Base-by-base conservation (phyloP, 1,140 invertebrate species). In the Magallana angulata region DNA sequence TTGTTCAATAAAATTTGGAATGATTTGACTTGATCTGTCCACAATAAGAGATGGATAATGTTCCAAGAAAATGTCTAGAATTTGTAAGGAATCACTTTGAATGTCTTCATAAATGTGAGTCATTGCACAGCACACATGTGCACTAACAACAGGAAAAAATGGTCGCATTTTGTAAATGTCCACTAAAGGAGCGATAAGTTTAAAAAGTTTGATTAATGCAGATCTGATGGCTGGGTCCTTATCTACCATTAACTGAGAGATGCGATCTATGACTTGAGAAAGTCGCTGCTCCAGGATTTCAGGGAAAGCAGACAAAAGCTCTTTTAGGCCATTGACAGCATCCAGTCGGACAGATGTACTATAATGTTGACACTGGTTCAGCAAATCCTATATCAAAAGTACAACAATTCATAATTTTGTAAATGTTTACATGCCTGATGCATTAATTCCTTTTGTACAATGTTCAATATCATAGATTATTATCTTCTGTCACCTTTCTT, bases 41-140 rank as follows among this genome's bases (percentile, higher is more conserved):
- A 96, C 96, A 12, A 97, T 94, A 58, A 97, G 94, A 64, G 93
- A 91, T 5, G 96, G 96, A 85, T 96, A 96, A 84, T 96, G 95
- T 59, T 96, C 93, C 16, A 97, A 93, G 30, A 98, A 89, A 9
- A 93, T 71, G 83, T 95, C 97, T n/a, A 98, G 94, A 83, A 97
- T 96, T 9, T 96, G 91, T 2, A 98, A 94, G 0, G 97, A 97
- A 93, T 98, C 97, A 93, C 97, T 96, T 92, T 98, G 97, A 82
- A 98, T 97, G 80, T 96, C 95, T 14, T 96, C 96, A 93, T 97
- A 96, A 85, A 98, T 97, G 90, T 98, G 97, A 11, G 97, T 98
- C 97, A 98, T 98, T 1, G 97, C 97, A 95, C 97, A 98, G 57
- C 96, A 96, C 57, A 98, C 93, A 92, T 98, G 97, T 12, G 97